Base-by-base conservation (phyloP, 2,797 vertebrate genomes). In the Lithobates sylvaticus region DNA sequence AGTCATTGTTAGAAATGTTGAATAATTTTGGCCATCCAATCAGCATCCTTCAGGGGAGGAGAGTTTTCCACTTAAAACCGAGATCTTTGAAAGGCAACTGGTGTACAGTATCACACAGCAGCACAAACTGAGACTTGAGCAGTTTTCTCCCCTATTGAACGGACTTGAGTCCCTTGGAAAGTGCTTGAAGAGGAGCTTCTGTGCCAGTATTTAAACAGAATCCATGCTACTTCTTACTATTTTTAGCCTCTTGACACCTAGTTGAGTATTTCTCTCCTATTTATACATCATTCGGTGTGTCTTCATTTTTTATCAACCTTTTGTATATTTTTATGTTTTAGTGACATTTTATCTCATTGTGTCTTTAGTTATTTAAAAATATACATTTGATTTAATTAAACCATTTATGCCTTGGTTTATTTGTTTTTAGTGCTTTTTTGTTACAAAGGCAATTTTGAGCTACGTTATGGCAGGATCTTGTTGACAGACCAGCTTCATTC, bases 21-120 rank as follows among this genome's bases (percentile, higher is more conserved):
- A 84, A 79, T 84, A 44, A 74, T 69, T 61, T 29, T 8, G 18
- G 34, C 9, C 70, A 21, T n/a, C 86, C 86, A 87, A 87, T 87
- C 69, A 84, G 64, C 76, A 80, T 69, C 75, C 68, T 74, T 83
- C 21, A 80, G 29, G 69, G 86, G 86, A 87, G 86, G 86, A 80
- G 86, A 87, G 36, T 58, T 69, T 36, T 32, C 5, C 68, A 23
- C 70, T 50, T 47, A 71, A 84, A 87, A 78, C 27, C 78, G n/a
- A 79, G 32, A 79, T 87, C 76, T 78, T 68, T 78, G 47, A 72
- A 83, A 87, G 86, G 86, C 81, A 87, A 79, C 86, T 87, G 70
- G 76, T 87, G 81, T 26, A 44, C 61, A 69, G 10, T 69, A 72
- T 58, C 61, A 71, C 81, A 74, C 81, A 74, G 85, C 54, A 50